Evolutionary conservation across 2,113 vertebrate genomes (phyloP).

Genomic region (Coturnix japonica): DNA sequence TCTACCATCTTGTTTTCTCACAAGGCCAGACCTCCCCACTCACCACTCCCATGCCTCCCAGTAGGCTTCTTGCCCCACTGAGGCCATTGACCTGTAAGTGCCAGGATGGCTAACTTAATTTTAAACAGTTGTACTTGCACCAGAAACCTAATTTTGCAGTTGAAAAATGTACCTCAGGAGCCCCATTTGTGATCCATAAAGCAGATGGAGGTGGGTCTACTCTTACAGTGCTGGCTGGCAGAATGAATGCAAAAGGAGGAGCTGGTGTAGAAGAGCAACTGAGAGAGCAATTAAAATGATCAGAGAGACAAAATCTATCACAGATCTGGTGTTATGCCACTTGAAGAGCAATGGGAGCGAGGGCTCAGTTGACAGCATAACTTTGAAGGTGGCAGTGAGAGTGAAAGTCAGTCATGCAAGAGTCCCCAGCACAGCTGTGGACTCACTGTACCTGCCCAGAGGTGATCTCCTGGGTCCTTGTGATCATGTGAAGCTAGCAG

Average conservation of each 20-base stretch:
- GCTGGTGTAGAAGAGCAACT: background rate
- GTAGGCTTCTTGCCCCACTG: background rate
- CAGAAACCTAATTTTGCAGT: background rate
- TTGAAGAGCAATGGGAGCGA: background rate
- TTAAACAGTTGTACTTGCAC: fast-evolving
- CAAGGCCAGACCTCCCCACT: background rate
- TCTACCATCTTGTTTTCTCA: background rate
- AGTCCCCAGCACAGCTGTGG: background rate
- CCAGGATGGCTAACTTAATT: background rate
- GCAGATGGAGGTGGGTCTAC: fast-evolving
- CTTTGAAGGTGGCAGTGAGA: background rate
- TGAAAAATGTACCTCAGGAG: background rate
- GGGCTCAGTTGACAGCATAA: background rate
- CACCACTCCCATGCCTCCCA: background rate
- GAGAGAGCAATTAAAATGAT: background rate
- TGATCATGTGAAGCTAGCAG: background rate
- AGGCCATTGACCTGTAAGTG: fast-evolving
- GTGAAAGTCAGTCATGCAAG: background rate
- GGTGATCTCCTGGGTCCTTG: background rate
- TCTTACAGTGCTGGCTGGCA: fast-evolving
- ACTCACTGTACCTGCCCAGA: background rate
- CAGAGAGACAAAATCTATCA: background rate
- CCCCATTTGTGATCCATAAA: background rate
- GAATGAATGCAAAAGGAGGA: background rate
- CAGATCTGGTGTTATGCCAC: background rate